A percentile compares a stretch with the other conserved stretches of the same genome.
These are phyloP conservation scores for Macrosiphum euphorbiae DNA, from an alignment of 2,888 invertebrate species.

Conservation along the genomic window DNA sequence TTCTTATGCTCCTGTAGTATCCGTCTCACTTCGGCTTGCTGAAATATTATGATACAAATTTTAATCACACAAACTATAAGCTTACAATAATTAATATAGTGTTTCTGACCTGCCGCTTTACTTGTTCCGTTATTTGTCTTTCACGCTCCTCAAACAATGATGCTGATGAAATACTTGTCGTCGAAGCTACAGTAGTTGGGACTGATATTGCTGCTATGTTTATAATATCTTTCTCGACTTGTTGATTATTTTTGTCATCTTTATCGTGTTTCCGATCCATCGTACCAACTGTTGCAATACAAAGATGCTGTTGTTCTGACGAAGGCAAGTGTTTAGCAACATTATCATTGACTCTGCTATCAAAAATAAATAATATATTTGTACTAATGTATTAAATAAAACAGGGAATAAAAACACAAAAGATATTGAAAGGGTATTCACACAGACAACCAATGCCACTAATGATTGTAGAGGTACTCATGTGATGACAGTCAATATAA, in stretches of 20 bases:
- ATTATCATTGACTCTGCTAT: background rate
- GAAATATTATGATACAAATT: conserved; percentile 24
- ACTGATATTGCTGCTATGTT: background rate
- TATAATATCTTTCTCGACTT: background rate
- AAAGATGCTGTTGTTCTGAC: background rate
- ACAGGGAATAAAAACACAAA: background rate
- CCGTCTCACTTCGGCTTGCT: conserved; percentile 73
- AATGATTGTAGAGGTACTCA: background rate
- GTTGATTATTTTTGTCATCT: background rate
- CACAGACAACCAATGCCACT: background rate
- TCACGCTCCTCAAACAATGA: conserved; percentile 74
- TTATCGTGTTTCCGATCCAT: background rate
- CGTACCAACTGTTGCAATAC: too few relatives aligned
- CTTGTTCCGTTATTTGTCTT: conserved; percentile 72
- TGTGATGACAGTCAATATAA: background rate
- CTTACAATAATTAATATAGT: background rate
- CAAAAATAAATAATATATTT: background rate
- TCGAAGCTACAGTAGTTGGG: background rate
- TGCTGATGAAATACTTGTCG: conserved; percentile 70
- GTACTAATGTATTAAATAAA: background rate
- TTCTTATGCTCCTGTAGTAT: conserved; percentile 72
- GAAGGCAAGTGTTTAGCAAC: background rate
- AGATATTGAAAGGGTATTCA: background rate
- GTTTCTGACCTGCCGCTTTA: conserved; percentile 70
- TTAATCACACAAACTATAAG: background rate